These are phyloP conservation scores for Motacilla tschutschensis DNA, from an alignment of 2,113 vertebrate species.

Conservation along the genomic window DNA sequence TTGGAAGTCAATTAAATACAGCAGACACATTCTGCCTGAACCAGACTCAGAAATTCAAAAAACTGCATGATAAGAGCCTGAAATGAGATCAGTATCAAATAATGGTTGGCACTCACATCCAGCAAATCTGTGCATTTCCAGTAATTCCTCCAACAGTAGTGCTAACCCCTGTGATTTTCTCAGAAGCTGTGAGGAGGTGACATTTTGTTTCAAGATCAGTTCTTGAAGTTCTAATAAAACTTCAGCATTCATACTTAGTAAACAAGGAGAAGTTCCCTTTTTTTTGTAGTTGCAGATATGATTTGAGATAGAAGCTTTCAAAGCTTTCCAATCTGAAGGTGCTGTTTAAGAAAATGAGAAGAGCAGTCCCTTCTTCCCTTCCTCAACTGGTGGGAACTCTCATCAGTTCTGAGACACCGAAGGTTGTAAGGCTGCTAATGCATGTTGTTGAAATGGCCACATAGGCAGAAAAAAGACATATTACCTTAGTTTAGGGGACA, in stretches of 20 bases:
- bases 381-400: neutral
- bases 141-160: neutral
- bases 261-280: neutral
- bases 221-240: neutral
- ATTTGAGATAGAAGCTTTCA: neutral
- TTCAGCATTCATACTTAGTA: neutral
- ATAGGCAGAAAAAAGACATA: neutral
- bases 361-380: neutral
- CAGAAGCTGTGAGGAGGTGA: neutral
- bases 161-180: neutral
- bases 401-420: neutral
- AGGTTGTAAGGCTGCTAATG: neutral
- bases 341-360: neutral
- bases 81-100: neutral
- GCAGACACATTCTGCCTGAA: neutral
- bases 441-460: neutral
- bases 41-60: neutral
- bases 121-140: accelerated
- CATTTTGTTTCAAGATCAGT: neutral
- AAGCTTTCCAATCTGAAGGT: neutral
- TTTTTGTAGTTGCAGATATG: neutral
- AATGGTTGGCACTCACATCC: neutral
- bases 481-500: neutral
- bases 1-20: neutral
- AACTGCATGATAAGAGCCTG: neutral